Base-by-base conservation (phyloP, 2,797 vertebrate genomes). In the Monodelphis domestica region DNA sequence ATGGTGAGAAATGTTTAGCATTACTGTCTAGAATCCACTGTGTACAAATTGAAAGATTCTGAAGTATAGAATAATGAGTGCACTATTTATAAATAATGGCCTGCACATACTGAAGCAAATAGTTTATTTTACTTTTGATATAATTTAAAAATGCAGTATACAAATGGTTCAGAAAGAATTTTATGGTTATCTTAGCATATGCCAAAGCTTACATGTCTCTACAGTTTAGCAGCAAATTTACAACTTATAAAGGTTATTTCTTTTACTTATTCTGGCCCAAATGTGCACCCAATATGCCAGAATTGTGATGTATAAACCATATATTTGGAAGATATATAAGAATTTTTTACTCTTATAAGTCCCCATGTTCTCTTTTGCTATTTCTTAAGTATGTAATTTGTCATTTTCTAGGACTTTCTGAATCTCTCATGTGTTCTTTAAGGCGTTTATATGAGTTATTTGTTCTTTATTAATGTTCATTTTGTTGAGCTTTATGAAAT, bases 91-190 rank as follows among this genome's bases (percentile, higher is more conserved):
- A 92, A 95, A 96, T 53, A 63, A 29, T 89, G 94, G 93, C 94
- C 97, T 91, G 91, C 88, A 94, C 97, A 96, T 97, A 94, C 97
- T 95, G 91, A 89, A 95, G 93, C 89, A 91, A 96, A 29, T 51
- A 92, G 90, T 89, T 97, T 97, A 94, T 96, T 97, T 96, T 96
- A 96, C 93, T 96, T 95, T 70, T 94, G 92, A 90, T 57, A 95
- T 90, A 95, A 97, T 97, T 97, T 97, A 95, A 84, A 97, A 95
- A 96, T 89, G 88, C 87, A 91, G 90, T 95, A 91, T 95, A 94
- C 87, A 95, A 97, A 95, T 94, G 95, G 95, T 56, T 91, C 53
- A 89, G 93, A 92, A 93, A 45, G 55, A 70, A 95, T 96, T 90
- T 95, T 97, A 93, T 94, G 91, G 91, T 52, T 93, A 51, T 59